A percentile compares a stretch with the other conserved stretches of the same genome.
Evolutionary conservation across 2,113 vertebrate genomes (phyloP).

Genomic region (Paradoxurus hermaphroditus): DNA sequence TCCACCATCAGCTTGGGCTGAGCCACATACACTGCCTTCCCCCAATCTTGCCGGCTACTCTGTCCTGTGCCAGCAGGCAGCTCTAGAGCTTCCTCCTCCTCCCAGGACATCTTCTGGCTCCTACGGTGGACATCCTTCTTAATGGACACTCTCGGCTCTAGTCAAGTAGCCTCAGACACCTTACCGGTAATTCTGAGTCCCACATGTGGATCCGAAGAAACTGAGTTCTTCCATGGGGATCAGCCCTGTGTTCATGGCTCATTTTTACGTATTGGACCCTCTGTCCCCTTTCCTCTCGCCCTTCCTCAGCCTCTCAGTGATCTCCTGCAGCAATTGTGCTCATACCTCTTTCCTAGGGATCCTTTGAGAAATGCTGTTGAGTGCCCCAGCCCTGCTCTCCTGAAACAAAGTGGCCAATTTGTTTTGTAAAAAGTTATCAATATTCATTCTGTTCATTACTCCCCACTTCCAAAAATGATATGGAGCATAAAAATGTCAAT

Average conservation of each 20-base stretch:
- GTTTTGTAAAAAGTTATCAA: neutral
- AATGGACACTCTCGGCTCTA: neutral
- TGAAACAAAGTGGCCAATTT: neutral
- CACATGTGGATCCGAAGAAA: neutral
- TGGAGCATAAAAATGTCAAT: conserved; percentile 16
- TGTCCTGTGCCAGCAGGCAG: neutral
- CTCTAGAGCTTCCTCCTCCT: neutral
- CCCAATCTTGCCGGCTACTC: neutral
- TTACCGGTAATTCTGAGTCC: neutral
- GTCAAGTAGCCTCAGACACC: neutral
- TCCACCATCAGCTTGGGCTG: neutral
- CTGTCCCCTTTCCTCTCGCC: neutral
- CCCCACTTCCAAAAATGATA: conserved; percentile 8
- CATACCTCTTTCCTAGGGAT: neutral
- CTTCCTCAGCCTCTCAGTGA: neutral
- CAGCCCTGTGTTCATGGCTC: neutral
- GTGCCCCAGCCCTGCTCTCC: neutral
- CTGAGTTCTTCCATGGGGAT: neutral
- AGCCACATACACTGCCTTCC: neutral
- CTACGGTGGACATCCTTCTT: neutral
- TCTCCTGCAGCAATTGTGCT: neutral
- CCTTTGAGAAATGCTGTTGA: neutral
- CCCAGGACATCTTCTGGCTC: neutral
- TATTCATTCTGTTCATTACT: neutral
- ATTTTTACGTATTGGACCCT: neutral